Base-by-base conservation (phyloP, 2,797 vertebrate species). In the Tiaroga cobitis region DNA sequence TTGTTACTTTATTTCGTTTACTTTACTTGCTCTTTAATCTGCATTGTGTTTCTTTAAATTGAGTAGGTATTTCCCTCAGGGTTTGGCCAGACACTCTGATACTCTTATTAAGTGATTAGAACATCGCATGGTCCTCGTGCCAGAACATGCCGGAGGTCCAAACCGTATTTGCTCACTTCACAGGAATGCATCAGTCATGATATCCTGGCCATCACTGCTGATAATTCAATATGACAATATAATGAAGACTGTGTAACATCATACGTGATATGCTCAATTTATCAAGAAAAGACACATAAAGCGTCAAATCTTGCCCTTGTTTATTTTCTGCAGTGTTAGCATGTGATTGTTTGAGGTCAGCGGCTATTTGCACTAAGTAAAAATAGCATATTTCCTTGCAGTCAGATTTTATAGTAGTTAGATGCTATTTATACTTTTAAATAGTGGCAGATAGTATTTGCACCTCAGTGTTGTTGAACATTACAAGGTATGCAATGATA, bases 181-280 rank as follows among this genome's bases (percentile, higher is more conserved):
- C 88, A 91, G 91, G 92, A 94, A 94, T 94, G 92, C 91, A 92
- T 93, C 94, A 92, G 91, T 94, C 93, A 94, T 92, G 89, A 90
- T 90, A 92, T 92, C 92, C 92, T 93, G 92, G 93, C 91, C 91
- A 90, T 91, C 87, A 88, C 88, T 88, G 91, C 90, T 88, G 92
- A 94, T 94, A 92, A 95, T 94, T 95, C 90, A 92, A 92, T 93
- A 95, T 92, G 92, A 94, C 93, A 95, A 91, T 91, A 91, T 93
- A 94, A 95, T 93, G 92, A 93, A 93, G 93, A 92, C 84, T 82
- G 83, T 81, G 91, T 91, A 92, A 91, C 91, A 83, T 75, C 86
- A 29, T 41, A 61, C 54, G 56, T 90, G 41, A n/a, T 49, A 49
- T 29, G 8, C 43, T 49, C 43, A 37, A 18, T 67, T 68, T n/a